phyloP scores from a whole-genome alignment of 2,113 vertebrate species.

The Charina bottae region DNA sequence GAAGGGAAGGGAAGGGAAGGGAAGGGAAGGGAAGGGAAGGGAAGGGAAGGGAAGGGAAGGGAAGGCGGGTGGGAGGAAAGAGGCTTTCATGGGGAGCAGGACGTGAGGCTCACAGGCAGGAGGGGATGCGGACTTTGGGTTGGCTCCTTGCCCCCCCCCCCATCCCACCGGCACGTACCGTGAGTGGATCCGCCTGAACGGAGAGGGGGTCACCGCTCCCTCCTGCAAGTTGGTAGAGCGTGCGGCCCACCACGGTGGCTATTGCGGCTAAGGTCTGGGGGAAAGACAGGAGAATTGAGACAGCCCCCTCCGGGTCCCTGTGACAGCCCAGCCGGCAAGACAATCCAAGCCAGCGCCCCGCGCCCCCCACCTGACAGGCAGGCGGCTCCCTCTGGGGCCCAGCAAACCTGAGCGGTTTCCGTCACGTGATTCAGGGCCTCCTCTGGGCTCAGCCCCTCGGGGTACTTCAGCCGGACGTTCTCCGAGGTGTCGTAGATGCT shows the following conservation, averaged over 20 bases:
- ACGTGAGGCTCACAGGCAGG: slow-evolving; percentile 6
- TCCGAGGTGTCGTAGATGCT: slow-evolving; percentile 87
- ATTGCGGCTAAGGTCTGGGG: slow-evolving; percentile 83
- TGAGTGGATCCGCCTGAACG: slow-evolving; percentile 80
- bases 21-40: not conserved
- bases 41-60: not conserved
- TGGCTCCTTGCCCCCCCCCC: slow-evolving; percentile 23
- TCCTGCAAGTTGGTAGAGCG: slow-evolving; percentile 86
- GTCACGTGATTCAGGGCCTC: slow-evolving; percentile 83
- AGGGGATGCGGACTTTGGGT: slow-evolving; percentile 33
- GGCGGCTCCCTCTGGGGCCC: not conserved
- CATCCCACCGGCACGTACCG: slow-evolving; percentile 71
- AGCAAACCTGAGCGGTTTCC: slow-evolving; percentile 80
- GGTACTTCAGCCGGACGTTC: slow-evolving; percentile 82
- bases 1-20: not conserved
- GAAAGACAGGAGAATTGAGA: slow-evolving; percentile 28
- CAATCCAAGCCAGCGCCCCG: not conserved
- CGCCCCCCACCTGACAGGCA: not conserved
- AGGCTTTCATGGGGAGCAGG: too few relatives aligned
- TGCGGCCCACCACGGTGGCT: slow-evolving; percentile 83
- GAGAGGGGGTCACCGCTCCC: slow-evolving; percentile 63
- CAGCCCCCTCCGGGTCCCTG: slow-evolving; percentile 21
- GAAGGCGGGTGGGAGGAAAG: not conserved
- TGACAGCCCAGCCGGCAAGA: fast-evolving
- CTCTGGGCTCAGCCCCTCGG: slow-evolving; percentile 78